These are phyloP conservation scores for Callosobruchus maculatus DNA, from an alignment of 2,888 invertebrate genomes.

Conservation along the genomic window DNA sequence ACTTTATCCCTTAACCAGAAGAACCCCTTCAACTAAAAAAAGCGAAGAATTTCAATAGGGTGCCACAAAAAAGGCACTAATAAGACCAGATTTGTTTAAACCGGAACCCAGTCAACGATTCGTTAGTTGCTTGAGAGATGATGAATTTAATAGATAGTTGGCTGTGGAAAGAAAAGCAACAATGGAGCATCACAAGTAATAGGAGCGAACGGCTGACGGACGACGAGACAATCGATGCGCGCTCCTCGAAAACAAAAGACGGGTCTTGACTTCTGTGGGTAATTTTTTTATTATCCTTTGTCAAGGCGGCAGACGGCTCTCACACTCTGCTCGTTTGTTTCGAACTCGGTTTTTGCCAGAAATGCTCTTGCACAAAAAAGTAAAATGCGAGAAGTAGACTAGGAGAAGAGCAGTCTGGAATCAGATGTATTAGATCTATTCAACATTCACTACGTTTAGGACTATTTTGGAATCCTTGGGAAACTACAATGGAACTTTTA, in stretches of 20 bases:
- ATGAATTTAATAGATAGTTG: neutral
- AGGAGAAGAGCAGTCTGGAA: neutral
- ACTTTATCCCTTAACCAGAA: too few relatives aligned
- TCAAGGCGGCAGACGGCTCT: neutral
- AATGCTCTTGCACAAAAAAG: neutral
- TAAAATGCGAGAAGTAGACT: neutral
- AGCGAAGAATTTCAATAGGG: neutral
- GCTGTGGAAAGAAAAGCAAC: neutral
- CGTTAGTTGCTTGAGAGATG: neutral
- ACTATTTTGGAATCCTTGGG: too few relatives aligned
- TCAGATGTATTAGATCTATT: too few relatives aligned
- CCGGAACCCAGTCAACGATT: neutral
- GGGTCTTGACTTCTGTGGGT: neutral
- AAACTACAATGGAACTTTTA: too few relatives aligned
- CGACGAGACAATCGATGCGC: neutral
- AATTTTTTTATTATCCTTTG: neutral
- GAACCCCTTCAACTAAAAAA: too few relatives aligned
- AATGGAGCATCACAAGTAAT: neutral
- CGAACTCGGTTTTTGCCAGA: neutral
- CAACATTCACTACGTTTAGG: too few relatives aligned
- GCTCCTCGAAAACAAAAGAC: neutral
- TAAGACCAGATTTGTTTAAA: neutral
- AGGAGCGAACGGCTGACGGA: neutral
- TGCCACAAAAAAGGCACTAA: neutral
- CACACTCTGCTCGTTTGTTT: neutral